These are phyloP conservation scores for Andricus grossulariae DNA, from an alignment of 1,140 invertebrate species.

Conservation along the genomic window DNA sequence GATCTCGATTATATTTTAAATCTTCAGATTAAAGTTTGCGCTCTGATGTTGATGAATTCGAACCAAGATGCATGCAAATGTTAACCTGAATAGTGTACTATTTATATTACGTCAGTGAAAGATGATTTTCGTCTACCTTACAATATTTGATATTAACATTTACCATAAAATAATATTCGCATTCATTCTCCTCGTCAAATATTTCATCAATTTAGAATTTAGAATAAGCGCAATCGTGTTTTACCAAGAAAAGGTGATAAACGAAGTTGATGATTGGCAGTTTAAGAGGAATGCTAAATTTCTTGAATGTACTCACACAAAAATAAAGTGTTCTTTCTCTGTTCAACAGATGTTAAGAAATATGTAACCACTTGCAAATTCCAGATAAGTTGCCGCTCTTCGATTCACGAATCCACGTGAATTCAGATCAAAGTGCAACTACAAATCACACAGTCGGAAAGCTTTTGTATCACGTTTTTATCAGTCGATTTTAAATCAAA, in stretches of 20 bases:
- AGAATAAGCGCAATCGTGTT: background rate
- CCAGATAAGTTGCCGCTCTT: background rate
- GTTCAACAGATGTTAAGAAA: too few species aligned
- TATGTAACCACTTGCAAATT: too few species aligned
- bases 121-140: background rate
- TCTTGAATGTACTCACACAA: background rate
- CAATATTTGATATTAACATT: background rate
- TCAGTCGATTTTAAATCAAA: background rate
- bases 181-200: background rate
- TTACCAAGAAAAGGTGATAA: background rate
- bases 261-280: constrained; percentile 2
- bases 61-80: background rate
- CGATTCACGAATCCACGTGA: background rate
- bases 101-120: background rate
- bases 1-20: background rate
- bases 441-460: background rate
- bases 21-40: background rate
- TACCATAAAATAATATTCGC: background rate
- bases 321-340: background rate
- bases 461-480: background rate
- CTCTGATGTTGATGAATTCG: too few species aligned
- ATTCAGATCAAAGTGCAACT: background rate
- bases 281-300: constrained; percentile 15
- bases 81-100: background rate
- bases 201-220: background rate